Evolutionary conservation across 2,797 vertebrate genomes (phyloP).

Genomic region (Coendou prehensilis): DNA sequence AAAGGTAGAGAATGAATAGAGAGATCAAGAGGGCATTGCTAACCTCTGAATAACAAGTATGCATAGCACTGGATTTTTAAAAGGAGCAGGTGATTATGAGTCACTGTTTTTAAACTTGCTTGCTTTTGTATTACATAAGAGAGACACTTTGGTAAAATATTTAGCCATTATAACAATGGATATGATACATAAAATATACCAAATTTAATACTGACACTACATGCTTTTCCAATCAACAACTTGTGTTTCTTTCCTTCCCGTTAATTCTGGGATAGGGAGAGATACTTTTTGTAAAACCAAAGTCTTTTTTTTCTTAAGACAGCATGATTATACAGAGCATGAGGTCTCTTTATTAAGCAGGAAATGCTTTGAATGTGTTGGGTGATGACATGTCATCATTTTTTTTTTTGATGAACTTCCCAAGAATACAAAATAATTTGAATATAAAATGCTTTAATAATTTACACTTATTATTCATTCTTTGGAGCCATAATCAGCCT

Average conservation of each 20-base stretch:
- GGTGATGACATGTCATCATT: not conserved
- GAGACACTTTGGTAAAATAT: slow-evolving; percentile 68
- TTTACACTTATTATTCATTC: slow-evolving; percentile 41
- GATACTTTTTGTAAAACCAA: slow-evolving; percentile 53
- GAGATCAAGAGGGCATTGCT: slow-evolving; percentile 87
- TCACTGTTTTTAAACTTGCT: slow-evolving; percentile 80
- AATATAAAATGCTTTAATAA: not conserved
- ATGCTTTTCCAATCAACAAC: slow-evolving; percentile 38
- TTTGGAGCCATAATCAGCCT: not conserved
- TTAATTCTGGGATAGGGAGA: not conserved
- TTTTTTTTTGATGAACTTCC: slow-evolving; percentile 18
- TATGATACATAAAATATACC: not conserved
- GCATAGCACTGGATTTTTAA: slow-evolving; percentile 69
- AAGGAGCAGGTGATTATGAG: slow-evolving; percentile 71
- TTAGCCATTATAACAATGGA: slow-evolving; percentile 42
- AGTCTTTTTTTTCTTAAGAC: not conserved
- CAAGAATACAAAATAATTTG: not conserved
- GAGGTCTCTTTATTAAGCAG: not conserved
- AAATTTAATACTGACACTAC: slow-evolving; percentile 54
- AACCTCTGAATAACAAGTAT: slow-evolving; percentile 88
- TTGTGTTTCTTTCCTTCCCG: not conserved
- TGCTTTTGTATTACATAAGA: slow-evolving; percentile 80
- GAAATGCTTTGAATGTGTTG: slow-evolving; percentile 59
- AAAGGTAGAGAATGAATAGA: slow-evolving; percentile 88
- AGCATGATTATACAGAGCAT: not conserved